A percentile compares a stretch with the other conserved stretches of the same genome.
These are phyloP conservation scores for Stichodactyla mertensii DNA, from an alignment of 64 coral and sea anemone species.

Conservation along the genomic window DNA sequence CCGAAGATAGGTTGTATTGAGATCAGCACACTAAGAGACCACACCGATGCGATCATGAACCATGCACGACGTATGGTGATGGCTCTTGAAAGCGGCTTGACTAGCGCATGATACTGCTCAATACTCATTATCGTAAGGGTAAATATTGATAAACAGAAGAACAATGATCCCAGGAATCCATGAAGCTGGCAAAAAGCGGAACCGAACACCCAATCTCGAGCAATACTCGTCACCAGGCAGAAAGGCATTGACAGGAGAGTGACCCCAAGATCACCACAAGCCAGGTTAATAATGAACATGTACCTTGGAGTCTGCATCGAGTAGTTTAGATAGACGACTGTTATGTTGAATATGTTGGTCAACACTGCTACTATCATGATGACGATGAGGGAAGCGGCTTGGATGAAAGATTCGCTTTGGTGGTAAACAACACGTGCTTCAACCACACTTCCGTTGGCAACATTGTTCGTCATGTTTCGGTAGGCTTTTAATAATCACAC, in stretches of 20 bases:
- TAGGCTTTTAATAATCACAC: background rate
- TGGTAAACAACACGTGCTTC: background rate
- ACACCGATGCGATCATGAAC: constrained; percentile 48
- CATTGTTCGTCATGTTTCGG: background rate
- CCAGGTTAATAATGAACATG: constrained; percentile 93
- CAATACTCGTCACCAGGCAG: constrained; percentile 69
- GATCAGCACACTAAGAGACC: constrained; percentile 42
- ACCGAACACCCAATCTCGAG: constrained; percentile 69
- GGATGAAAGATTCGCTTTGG: constrained; percentile 42
- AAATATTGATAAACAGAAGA: constrained; percentile 86
- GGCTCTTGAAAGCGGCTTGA: constrained; percentile 66
- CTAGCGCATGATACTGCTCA: constrained; percentile 77
- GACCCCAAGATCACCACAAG: constrained; percentile 75
- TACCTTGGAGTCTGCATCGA: constrained; percentile 85
- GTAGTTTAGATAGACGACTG: constrained; percentile 69
- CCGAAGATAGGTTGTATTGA: constrained; percentile 62
- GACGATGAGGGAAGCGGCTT: constrained; percentile 50
- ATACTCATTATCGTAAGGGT: constrained; percentile 89
- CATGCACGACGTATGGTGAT: constrained; percentile 75
- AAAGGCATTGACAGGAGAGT: constrained; percentile 80
- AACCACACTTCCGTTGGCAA: background rate
- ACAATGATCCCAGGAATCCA: constrained; percentile 83
- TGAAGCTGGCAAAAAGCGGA: constrained; percentile 70
- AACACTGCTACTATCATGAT: constrained; percentile 67
- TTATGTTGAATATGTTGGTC: constrained; percentile 65